Base-by-base conservation (phyloP, 1,140 invertebrate genomes). In the Bombus vancouverensis region DNA sequence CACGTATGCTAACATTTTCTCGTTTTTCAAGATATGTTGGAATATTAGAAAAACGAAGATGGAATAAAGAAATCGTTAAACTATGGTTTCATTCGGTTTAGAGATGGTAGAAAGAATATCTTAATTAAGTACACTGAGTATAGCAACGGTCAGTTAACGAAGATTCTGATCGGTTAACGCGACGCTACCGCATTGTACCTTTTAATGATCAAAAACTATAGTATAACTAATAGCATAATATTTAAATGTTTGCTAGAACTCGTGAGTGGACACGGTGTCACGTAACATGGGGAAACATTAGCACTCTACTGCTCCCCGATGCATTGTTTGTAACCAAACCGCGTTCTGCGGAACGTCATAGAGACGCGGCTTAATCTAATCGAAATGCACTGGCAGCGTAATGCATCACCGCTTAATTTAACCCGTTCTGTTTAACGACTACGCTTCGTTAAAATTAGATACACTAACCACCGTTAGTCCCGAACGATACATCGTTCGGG, bases 361-460 rank as follows among this genome's bases (percentile, higher is more conserved):
- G 75, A 85, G 53, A 79, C 53, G 68, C 65, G 32, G 32, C 37
- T 25, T 72, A 80, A 85, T 85, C 83, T 85, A 85, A 85, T 85
- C 83, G 32, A 85, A 79, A 71, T 71, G 42, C 66, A 32, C 22
- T 28, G 65, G 18, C 12, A 57, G 47, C 22, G 81, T 57, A 44
- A 44, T 53, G 73, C 42, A 75, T 77, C 59, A 47, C 13, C n/a
- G 66, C n/a, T 84, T 32, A 44, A 78, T 83, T 71, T 70, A 62
- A 84, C 37, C 42, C 66, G 83, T 59, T 37, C 39, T 47, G 34
- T 72, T 79, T 62, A 78, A 79, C 74, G 74, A 59, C 42, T 53
- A 32, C 44, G 25, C 59, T 68, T 73, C 47, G n/a, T n/a, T 81
- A 73, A 72, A 72, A 81, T 73, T 71, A 57, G 80, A 73, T 37